Conservation (phyloP, 1,140 invertebrate species). For the Vanessa tameamea region DNA sequence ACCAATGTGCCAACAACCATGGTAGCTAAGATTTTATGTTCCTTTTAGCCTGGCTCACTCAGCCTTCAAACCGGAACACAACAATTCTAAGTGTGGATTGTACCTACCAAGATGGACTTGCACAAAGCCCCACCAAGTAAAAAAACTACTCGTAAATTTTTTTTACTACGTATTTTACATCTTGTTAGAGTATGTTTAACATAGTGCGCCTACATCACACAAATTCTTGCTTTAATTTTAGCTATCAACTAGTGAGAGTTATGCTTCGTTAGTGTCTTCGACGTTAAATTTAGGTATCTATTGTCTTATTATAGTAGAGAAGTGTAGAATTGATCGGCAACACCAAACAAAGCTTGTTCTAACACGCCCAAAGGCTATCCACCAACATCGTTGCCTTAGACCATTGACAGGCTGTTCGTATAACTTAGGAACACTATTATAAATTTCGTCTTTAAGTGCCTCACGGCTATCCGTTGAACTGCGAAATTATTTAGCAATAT, state of each 20-base stretch:
- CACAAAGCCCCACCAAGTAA: no score
- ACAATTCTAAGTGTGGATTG: no score
- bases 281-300: neutral
- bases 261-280: neutral
- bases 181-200: no score
- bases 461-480: neutral
- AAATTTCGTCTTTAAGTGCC: neutral
- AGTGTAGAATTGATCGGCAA: neutral
- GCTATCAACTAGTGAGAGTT: neutral
- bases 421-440: neutral
- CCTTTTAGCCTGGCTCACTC: no score
- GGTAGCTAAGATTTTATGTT: no score
- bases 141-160: no score
- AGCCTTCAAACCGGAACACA: no score
- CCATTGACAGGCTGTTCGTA: conserved; percentile 6
- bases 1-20: no score
- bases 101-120: no score
- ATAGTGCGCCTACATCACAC: no score
- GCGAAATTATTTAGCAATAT: conserved; percentile 3
- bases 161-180: no score
- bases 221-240: neutral
- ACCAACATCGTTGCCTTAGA: conserved; percentile 1
- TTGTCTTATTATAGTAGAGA: neutral
- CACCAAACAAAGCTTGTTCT: neutral
- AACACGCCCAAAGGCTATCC: neutral